Conservation (phyloP, 1,140 invertebrate species). For the Saccostrea glomerata region DNA sequence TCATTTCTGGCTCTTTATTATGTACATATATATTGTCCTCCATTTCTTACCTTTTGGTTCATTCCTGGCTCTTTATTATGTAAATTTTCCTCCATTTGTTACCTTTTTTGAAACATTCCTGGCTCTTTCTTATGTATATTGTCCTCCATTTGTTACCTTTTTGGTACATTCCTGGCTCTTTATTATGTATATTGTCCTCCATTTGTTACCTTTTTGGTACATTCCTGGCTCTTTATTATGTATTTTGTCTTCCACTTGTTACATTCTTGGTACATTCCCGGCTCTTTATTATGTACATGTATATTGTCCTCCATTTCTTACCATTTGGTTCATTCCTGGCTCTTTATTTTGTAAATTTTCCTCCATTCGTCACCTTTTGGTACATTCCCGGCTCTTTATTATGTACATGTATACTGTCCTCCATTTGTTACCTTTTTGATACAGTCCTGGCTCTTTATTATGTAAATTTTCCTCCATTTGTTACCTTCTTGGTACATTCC, state of each 20-base stretch:
- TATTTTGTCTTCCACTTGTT: not conserved
- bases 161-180: constrained; percentile 28
- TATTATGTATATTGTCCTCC: too few relatives aligned
- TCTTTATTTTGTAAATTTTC: not conserved
- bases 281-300: not conserved
- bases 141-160: not conserved
- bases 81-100: not conserved
- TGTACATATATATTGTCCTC: not conserved
- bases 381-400: not conserved
- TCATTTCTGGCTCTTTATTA: not conserved
- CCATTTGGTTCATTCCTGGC: not conserved
- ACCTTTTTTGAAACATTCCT: not conserved
- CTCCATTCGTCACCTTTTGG: not conserved
- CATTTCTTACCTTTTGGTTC: not conserved
- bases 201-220: constrained; percentile 48
- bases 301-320: not conserved
- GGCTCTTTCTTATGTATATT: not conserved
- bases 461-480: not conserved
- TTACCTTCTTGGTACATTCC: not conserved
- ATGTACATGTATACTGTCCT: not conserved
- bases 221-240: constrained; percentile 42
- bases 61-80: not conserved
- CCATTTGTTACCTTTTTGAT: not conserved
- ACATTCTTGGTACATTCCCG: not conserved
- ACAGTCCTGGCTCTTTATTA: not conserved